Conservation (phyloP, 2,797 vertebrate species). For the Tenualosa thibaudeaui region DNA sequence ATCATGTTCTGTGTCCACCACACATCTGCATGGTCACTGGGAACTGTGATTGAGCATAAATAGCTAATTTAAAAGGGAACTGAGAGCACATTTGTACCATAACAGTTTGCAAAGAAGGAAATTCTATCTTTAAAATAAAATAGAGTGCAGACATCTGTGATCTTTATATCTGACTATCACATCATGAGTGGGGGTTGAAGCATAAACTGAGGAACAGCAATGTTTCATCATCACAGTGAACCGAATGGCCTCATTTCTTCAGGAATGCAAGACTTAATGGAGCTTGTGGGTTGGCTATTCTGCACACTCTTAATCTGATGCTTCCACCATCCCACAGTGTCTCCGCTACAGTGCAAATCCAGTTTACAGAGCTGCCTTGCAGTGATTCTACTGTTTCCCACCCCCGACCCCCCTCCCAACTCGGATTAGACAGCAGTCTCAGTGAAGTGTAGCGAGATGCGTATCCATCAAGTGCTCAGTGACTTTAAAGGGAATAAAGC, state of each 20-base stretch:
- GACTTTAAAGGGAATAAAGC: slow-evolving; percentile 32
- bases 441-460: slow-evolving; percentile 12
- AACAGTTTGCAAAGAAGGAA: no score
- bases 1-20: no score
- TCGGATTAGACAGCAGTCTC: neutral
- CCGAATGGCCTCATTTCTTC: neutral
- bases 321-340: neutral
- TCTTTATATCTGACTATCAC: no score
- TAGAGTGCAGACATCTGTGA: no score
- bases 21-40: no score
- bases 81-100: no score
- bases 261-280: neutral
- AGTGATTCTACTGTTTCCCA: neutral
- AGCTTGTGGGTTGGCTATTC: neutral
- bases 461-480: slow-evolving; percentile 37
- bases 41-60: no score
- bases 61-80: no score
- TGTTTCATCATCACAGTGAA: neutral
- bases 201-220: neutral
- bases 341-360: neutral
- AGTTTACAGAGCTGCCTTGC: neutral
- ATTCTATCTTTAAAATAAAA: no score
- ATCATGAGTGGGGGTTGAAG: neutral
- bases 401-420: neutral
- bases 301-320: neutral